A percentile compares a stretch with the other conserved stretches of the same genome.
Evolutionary conservation across 2,888 invertebrate species (phyloP).

Genomic region (Chymomyza amoena): DNA sequence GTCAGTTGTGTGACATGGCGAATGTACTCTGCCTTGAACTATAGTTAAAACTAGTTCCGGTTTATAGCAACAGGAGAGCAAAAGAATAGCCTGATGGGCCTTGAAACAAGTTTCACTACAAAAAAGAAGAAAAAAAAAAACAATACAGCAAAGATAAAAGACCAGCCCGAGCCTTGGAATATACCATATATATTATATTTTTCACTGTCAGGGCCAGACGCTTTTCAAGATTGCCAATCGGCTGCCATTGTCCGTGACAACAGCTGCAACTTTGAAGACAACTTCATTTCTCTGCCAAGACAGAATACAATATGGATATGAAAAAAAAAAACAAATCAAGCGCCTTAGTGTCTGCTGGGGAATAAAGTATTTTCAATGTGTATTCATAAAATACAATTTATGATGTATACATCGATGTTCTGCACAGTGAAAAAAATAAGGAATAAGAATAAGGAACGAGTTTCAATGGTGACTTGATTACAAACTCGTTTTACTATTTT

Average conservation of each 20-base stretch:
- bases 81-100: conserved; percentile 18
- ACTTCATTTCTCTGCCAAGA: neutral
- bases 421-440: neutral
- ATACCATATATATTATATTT: conserved; percentile 9
- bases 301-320: neutral
- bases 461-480: too few relatives aligned
- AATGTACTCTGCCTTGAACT: neutral
- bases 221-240: conserved; percentile 35
- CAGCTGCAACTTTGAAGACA: neutral
- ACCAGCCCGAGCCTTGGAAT: conserved; percentile 26
- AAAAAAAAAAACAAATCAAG: neutral
- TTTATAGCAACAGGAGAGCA: conserved; percentile 30
- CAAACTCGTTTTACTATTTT: too few relatives aligned
- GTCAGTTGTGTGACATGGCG: neutral
- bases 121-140: conserved; percentile 1
- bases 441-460: neutral
- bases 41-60: conserved; percentile 43
- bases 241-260: conserved; percentile 12
- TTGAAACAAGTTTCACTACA: conserved; percentile 45
- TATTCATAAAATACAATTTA: neutral
- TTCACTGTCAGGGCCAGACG: conserved; percentile 59
- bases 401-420: neutral
- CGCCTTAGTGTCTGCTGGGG: neutral
- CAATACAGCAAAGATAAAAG: conserved; percentile 2
- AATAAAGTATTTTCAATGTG: neutral